phyloP scores from a whole-genome alignment of 2,888 invertebrate genomes.

The Acanthococcus lagerstroemiae region DNA sequence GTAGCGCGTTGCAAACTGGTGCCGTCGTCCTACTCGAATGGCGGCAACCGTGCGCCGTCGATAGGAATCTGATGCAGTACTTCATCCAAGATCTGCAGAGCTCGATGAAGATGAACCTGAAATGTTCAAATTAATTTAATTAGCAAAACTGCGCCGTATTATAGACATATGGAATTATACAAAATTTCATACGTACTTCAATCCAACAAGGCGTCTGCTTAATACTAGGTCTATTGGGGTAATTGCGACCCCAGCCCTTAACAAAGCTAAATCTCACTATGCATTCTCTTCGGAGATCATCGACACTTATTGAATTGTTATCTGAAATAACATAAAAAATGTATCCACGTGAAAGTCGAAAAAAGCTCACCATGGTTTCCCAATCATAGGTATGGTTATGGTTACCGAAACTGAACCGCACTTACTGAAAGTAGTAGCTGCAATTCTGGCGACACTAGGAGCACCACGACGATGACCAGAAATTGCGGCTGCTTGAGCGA shows the following conservation, averaged over 20 bases:
- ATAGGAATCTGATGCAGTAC: slow-evolving; percentile 95
- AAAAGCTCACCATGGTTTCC: not conserved
- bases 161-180: too few relatives aligned
- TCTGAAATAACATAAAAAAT: not conserved
- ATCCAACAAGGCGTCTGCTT: slow-evolving; percentile 99
- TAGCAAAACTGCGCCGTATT: too few relatives aligned
- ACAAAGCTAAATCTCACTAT: slow-evolving; percentile 96
- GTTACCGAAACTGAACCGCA: not conserved
- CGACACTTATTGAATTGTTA: slow-evolving; percentile 62
- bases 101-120: slow-evolving; percentile 77
- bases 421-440: slow-evolving; percentile 45
- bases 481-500: slow-evolving; percentile 96
- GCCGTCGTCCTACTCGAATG: too few relatives aligned
- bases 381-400: too few relatives aligned
- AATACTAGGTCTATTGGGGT: slow-evolving; percentile 86
- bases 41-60: slow-evolving; percentile 50
- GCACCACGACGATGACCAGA: slow-evolving; percentile 83
- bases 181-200: slow-evolving; percentile 60
- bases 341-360: too few relatives aligned
- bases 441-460: slow-evolving; percentile 54
- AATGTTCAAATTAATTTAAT: too few relatives aligned
- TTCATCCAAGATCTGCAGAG: slow-evolving; percentile 91
- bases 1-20: too few relatives aligned
- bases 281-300: slow-evolving; percentile 89
- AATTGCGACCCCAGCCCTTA: slow-evolving; percentile 99